Conservation (phyloP, 2,888 invertebrate species). For the Dendrolimus houi region DNA sequence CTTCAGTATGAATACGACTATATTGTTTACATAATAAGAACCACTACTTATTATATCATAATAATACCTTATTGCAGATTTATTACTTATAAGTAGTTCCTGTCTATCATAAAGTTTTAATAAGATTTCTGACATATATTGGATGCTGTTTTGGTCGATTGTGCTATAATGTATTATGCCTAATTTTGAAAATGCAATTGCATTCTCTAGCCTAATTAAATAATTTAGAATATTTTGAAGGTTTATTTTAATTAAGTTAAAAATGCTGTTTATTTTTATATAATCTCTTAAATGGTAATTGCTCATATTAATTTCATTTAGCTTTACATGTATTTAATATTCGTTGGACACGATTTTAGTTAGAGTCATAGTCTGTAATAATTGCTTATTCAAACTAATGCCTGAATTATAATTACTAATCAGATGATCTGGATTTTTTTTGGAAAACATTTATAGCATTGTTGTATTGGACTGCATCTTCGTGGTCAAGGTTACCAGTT, state of each 20-base stretch:
- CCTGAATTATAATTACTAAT: slow-evolving; percentile 14
- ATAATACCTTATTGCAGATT: too few species aligned
- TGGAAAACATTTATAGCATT: slow-evolving; percentile 13
- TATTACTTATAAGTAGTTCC: neutral
- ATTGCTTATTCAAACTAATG: slow-evolving; percentile 16
- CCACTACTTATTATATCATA: neutral
- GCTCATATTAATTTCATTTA: slow-evolving; percentile 5
- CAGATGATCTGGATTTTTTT: slow-evolving; percentile 13
- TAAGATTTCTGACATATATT: too few species aligned
- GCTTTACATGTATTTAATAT: slow-evolving; percentile 5
- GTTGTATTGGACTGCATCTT: slow-evolving; percentile 16
- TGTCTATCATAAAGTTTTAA: neutral
- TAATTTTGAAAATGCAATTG: slow-evolving; percentile 3
- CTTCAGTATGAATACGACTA: neutral
- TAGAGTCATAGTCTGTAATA: slow-evolving; percentile 8
- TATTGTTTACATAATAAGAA: neutral
- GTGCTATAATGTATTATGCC: neutral
- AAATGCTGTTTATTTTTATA: slow-evolving; percentile 6
- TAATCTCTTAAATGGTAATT: slow-evolving; percentile 5
- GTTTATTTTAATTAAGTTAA: slow-evolving; percentile 1
- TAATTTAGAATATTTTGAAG: neutral
- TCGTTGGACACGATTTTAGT: slow-evolving; percentile 10
- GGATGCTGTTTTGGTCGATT: too few species aligned
- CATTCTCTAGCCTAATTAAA: slow-evolving; percentile 2
- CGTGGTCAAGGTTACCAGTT: slow-evolving; percentile 8